Conservation (phyloP, 1,140 invertebrate species). For the Pseudomyrmex pallidus region DNA sequence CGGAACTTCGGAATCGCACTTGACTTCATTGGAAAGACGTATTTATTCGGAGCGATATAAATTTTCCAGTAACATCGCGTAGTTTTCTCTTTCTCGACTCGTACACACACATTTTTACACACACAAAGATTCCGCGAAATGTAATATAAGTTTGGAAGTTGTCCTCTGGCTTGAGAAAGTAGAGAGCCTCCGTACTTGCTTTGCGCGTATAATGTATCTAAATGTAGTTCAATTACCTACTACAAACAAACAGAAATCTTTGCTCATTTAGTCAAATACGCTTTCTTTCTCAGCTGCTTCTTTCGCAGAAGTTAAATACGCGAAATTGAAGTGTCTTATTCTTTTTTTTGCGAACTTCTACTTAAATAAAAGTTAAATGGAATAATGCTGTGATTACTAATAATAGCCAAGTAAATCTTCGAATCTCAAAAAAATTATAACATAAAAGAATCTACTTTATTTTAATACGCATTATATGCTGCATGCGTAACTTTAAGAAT, state of each 20-base stretch:
- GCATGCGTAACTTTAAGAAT: neutral
- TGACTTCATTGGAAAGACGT: constrained; percentile 20
- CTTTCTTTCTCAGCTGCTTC: too few relatives aligned
- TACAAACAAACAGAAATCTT: neutral
- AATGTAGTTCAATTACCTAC: constrained; percentile 28
- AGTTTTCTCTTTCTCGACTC: neutral
- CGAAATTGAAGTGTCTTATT: too few relatives aligned
- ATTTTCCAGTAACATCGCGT: constrained; percentile 33
- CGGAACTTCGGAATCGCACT: constrained; percentile 10
- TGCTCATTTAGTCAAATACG: neutral
- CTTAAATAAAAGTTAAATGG: too few relatives aligned
- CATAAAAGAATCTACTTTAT: neutral
- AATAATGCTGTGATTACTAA: too few relatives aligned
- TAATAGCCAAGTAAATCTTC: neutral
- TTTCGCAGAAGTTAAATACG: neutral
- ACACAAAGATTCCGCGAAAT: constrained; percentile 32
- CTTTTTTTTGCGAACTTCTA: too few relatives aligned
- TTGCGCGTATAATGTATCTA: constrained; percentile 4
- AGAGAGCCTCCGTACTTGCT: neutral
- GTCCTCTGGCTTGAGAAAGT: constrained; percentile 25
- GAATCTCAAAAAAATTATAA: neutral
- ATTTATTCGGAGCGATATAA: constrained; percentile 49
- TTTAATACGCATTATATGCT: too few relatives aligned
- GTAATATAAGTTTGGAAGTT: constrained; percentile 47
- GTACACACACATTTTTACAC: too few relatives aligned